A percentile compares a stretch with the other conserved stretches of the same genome.
Conservation (phyloP, 2,888 invertebrate species). For the Pterobdella sp. region DNA sequence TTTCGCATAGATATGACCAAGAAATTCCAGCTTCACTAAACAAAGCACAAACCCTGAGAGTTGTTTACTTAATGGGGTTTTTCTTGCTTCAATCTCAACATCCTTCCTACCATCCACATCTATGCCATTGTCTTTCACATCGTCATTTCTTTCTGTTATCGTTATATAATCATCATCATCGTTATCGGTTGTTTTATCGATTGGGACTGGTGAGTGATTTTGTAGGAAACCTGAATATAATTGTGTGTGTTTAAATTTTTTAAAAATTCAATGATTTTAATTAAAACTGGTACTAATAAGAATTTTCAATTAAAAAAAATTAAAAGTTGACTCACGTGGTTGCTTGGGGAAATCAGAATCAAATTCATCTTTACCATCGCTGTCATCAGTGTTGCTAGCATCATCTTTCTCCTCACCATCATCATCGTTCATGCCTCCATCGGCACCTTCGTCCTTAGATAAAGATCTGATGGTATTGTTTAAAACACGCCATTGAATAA, state of each 20-base stretch:
- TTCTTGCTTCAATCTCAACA: not conserved
- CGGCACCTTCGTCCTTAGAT: not conserved
- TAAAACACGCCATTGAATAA: no score
- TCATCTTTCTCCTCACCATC: conserved; percentile 28
- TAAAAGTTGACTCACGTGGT: no score
- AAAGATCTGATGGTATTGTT: no score
- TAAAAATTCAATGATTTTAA: no score
- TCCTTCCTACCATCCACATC: not conserved
- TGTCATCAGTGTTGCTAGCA: conserved; percentile 37
- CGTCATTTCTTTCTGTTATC: not conserved
- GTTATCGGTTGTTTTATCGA: not conserved
- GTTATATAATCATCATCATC: not conserved
- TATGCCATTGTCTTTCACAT: not conserved
- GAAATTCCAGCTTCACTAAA: no score
- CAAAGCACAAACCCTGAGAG: not conserved
- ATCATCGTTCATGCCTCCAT: conserved; percentile 26
- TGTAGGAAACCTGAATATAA: no score
- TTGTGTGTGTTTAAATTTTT: no score
- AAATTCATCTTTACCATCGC: conserved; percentile 43
- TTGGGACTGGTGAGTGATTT: no score
- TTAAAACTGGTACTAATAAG: no score
- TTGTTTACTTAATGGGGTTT: not conserved
- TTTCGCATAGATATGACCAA: no score
- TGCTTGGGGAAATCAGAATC: conserved; percentile 46
- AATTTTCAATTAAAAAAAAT: no score